phyloP scores from a whole-genome alignment of 2,888 invertebrate genomes.

The Drosophila cognata region DNA sequence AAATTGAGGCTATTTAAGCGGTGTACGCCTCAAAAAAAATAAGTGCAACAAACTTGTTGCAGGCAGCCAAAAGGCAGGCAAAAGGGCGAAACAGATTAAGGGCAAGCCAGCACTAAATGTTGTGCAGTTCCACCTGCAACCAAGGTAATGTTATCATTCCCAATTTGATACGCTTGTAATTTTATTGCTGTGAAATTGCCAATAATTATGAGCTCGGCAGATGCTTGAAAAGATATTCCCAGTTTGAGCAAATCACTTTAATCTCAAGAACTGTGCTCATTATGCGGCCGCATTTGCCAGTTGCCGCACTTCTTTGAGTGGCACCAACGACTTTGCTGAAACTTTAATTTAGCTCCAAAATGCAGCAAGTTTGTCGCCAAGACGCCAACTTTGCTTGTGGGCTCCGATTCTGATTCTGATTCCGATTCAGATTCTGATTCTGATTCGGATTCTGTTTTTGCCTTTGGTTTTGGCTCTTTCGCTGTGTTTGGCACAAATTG shows the following conservation, averaged over 20 bases:
- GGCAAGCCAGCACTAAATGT: slow-evolving; percentile 28
- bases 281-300: slow-evolving; percentile 46
- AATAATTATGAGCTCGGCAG: slow-evolving; percentile 74
- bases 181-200: slow-evolving; percentile 83
- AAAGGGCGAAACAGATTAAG: neutral
- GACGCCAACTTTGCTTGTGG: slow-evolving; percentile 15
- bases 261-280: slow-evolving; percentile 47
- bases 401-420: slow-evolving; percentile 11
- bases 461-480: slow-evolving; percentile 33
- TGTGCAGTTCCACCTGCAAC: slow-evolving; percentile 64
- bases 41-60: slow-evolving; percentile 36
- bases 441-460: slow-evolving; percentile 24
- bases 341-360: slow-evolving; percentile 58
- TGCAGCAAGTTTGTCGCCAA: slow-evolving; percentile 46
- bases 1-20: slow-evolving; percentile 71
- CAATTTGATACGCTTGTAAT: slow-evolving; percentile 79
- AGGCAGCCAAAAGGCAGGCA: slow-evolving; percentile 17
- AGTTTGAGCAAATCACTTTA: slow-evolving; percentile 4
- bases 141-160: slow-evolving; percentile 68
- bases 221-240: slow-evolving; percentile 13
- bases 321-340: slow-evolving; percentile 47
- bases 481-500: slow-evolving; percentile 73
- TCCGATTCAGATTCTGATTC: slow-evolving; percentile 13
- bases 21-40: slow-evolving; percentile 57
- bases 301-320: slow-evolving; percentile 33